Evolutionary conservation across 35 echinoderm and acorn worm species (phyloP), one percentile per base, ranked within the genome.

Genomic region (Stichopus chloronotus): DNA sequence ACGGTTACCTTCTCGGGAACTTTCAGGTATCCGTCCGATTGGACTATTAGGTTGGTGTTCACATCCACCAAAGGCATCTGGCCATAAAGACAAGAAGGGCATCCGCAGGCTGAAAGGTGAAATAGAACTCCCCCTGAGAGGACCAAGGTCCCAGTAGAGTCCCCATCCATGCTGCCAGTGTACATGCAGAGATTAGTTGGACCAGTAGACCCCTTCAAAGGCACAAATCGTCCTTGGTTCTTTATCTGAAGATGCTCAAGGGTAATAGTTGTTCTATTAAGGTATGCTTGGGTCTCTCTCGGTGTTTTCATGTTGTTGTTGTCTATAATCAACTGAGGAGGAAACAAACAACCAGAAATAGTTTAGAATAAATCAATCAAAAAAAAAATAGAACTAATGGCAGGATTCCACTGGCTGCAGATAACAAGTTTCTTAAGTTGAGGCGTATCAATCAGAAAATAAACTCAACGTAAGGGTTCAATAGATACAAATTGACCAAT

Each of bases 91-190:
- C 90, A 92, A n/a, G 72, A 43, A 43, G 93, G 76, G 68, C 92
- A 96, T 63, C 93, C 90, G 84, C 95, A 96, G 4, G 72, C 61
- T 71, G 93, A 87, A 10, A 81, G 23, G 92, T 94, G 21, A 22
- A 82, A 43, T 56, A 83, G 58, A 58, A 59, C 53, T 84, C 78
- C 78, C 5, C 8, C n/a, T 12, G 43, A 7, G 14, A 72, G 14
- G 55, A 90, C 10, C 56, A 95, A 59, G 5, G 53, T 89, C 23
- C 94, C 94, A 43, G 94, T 84, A 24, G 72, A 58, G 72, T 95
- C 94, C 4, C 94, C 94, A 53, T 76, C 63, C 16, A 93, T 23
- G 13, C 19, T 84, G 4, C 91, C 91, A 8, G 53, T 69, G 78
- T 81, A 58, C 16, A 92, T 83, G 55, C 79, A 82, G 9, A 81